Evolutionary conservation across 2,797 vertebrate genomes (phyloP), one percentile per base, ranked within the genome.

Genomic region (Pseudochirops cupreus): DNA sequence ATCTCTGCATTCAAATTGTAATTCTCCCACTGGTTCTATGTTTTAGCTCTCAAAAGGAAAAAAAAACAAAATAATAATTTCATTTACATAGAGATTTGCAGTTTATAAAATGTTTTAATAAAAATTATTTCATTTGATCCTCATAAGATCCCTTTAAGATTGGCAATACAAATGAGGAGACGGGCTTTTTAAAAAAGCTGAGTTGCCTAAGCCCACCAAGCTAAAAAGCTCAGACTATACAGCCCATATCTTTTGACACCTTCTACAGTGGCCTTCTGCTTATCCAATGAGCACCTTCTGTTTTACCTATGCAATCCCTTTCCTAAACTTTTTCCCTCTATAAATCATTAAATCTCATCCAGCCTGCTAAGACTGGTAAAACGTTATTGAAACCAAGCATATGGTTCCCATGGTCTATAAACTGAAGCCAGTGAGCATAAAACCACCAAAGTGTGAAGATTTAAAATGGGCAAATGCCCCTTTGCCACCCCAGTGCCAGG

Each of bases 191-290:
- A 21, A 46, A 46, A 82, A 50, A 26, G 21, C 2, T 11, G 39
- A 50, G 39, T 39, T 21, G 9, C 21, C 31, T 33, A n/a, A 33
- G 59, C 29, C 12, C 13, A 33, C 6, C 13, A 12, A 74, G n/a
- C n/a, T 82, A 46, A 82, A 82, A 82, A 82, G 6, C 7, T 82
- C 67, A 82, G 67, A 82, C 21, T 50, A 24, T 1, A 87, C 5
- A 50, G 74, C 9, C 67, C 67, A 46, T 82, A 21, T 82, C 18
- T 82, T 82, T 46, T 82, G n/a, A 82, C 9, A 24, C 67, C n/a
- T 46, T 39, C 6, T 82, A 6, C 67, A 74, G 6, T 74, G 6
- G 4, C 91, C 92, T 97, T 95, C 67, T 82, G 92, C 95, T 95
- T 93, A 97, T 91, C 26, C 58, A 21, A 46, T 24, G 33, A 46